Evolutionary conservation across 1,140 invertebrate species (phyloP), one percentile per base, ranked within the genome.

Genomic region (Arion vulgaris): DNA sequence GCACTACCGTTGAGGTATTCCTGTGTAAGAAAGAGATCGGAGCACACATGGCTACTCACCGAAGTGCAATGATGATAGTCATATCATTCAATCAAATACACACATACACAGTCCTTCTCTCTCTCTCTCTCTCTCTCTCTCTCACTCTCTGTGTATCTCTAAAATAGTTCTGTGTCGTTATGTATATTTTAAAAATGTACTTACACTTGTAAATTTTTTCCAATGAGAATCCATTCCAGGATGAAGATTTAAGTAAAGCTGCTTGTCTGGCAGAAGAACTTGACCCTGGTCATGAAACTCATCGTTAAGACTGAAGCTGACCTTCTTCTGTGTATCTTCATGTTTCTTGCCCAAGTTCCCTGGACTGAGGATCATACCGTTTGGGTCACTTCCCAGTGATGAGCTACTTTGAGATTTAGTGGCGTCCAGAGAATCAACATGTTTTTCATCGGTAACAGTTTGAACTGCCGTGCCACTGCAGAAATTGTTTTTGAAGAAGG

Each of bases 281-380:
- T 76, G 28, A 34, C 32, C 41, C 23, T 53, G 49, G 15, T 76
- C 28, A 53, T 76, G 74, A 13, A 41, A 45, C 9, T 76, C 74
- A 36, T 53, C 80, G 23, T 85, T 78, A 34, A 84, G 73, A 62
- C 85, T 86, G 49, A 86, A 86, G 82, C 85, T 86, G 45, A 86
- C 85, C 72, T 86, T 84, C 74, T 86, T 86, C 66, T 80, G 76
- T 36, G 38, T 73, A 28, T 75, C 82, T 0, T 68, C 74, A 17
- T 51, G 69, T 36, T 72, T 75, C 53, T 28, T 77, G 38, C 26
- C 68, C 15, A 32, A 28, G 72, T 51, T 68, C 32, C n/a, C 80
- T 51, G 62, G 62, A 66, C 5, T 32, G 28, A 76, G 75, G 62
- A 57, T 53, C 45, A 36, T 62, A 62, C 80, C 80, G 79, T 36